phyloP scores from a whole-genome alignment of 2,797 vertebrate genomes.

The Galagoides demidoff region DNA sequence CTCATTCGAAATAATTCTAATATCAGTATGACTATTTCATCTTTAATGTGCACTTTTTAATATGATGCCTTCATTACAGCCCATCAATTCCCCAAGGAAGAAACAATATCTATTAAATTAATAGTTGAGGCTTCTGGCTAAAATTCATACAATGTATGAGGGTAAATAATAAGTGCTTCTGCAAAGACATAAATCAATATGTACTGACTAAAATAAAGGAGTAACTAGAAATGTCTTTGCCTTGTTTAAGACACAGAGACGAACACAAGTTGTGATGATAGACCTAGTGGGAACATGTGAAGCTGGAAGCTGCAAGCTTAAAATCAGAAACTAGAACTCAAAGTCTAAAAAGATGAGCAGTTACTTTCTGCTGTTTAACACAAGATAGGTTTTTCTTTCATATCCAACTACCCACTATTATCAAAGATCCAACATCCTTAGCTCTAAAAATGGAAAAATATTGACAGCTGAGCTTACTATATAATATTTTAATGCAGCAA shows the following conservation, averaged over 20 bases:
- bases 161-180: constrained; percentile 15
- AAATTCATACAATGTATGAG: neutral
- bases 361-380: neutral
- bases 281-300: neutral
- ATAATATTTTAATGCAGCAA: neutral
- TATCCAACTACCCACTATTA: neutral
- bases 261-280: neutral
- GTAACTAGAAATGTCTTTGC: neutral
- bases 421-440: neutral
- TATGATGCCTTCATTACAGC: constrained; percentile 32
- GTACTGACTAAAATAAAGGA: neutral
- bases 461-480: neutral
- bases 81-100: constrained; percentile 30
- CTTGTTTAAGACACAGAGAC: neutral
- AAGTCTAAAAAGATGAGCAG: neutral
- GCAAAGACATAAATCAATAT: neutral
- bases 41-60: neutral
- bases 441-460: constrained; percentile 8
- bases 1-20: neutral
- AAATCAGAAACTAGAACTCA: constrained; percentile 45
- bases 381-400: neutral
- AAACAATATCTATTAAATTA: constrained; percentile 26
- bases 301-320: neutral
- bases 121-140: neutral
- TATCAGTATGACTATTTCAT: neutral